phyloP scores from a whole-genome alignment of 1,140 invertebrate species.

The Bombus waltoni region DNA sequence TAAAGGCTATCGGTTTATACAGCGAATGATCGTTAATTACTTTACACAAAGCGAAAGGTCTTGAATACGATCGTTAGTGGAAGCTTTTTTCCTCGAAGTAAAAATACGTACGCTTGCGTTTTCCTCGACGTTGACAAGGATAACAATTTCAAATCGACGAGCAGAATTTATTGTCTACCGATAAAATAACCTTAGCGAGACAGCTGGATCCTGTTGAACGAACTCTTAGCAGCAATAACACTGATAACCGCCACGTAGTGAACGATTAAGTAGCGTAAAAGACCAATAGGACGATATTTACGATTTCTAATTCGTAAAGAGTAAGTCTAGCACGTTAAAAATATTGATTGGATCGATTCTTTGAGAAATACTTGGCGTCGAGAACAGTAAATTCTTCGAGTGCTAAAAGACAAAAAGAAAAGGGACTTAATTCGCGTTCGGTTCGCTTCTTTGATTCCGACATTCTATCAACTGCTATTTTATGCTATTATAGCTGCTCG shows the following conservation, averaged over 20 bases:
- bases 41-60: slow-evolving; percentile 15
- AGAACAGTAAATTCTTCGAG: too few species aligned
- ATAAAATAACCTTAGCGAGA: slow-evolving; percentile 33
- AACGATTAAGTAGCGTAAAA: slow-evolving; percentile 65
- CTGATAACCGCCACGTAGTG: slow-evolving; percentile 63
- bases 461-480: background rate
- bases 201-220: slow-evolving; percentile 55
- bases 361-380: background rate
- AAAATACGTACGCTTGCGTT: slow-evolving; percentile 43
- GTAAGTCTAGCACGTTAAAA: slow-evolving; percentile 62
- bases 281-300: slow-evolving; percentile 66
- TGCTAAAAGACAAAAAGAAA: too few species aligned
- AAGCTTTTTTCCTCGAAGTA: slow-evolving; percentile 52
- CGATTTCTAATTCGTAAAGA: slow-evolving; percentile 66
- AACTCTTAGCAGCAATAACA: slow-evolving; percentile 67
- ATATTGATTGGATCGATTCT: slow-evolving; percentile 28
- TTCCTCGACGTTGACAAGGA: slow-evolving; percentile 16
- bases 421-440: too few species aligned
- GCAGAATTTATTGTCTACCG: slow-evolving; percentile 37
- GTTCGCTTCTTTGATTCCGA: too few species aligned
- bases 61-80: slow-evolving; percentile 36
- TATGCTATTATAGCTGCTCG: background rate
- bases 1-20: too few species aligned
- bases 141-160: slow-evolving; percentile 16
- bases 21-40: background rate